Evolutionary conservation across 1,140 invertebrate species (phyloP), one percentile per base, ranked within the genome.

Genomic region (Bombyx mandarina): DNA sequence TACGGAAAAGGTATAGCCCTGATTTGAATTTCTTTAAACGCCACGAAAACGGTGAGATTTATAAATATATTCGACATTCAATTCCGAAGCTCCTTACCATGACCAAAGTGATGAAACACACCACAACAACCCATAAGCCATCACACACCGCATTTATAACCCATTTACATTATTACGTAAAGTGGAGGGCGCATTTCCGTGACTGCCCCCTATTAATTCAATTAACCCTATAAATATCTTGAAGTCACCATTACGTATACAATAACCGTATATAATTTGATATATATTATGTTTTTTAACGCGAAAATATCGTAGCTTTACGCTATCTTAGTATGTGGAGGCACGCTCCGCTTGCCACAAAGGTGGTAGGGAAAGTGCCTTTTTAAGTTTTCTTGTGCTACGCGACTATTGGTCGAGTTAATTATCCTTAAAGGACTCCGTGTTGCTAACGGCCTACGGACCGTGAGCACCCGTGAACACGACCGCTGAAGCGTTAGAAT

Each of bases 241-340:
- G 26, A 58, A 66, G 64, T 67, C 62, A 56, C 61, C 63, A 52
- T 47, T 57, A 59, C 43, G 43, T 69, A 69, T 67, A 69, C 67
- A 65, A 69, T 72, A 69, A 72, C 65, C 66, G 64, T 72, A 69
- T 65, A 65, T 63, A 53, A 59, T 58, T 53, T 72, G 67, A 69
- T 72, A 69, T 72, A 72, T 58, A 72, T 35, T 35, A 65, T 67
- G 65, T 69, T 71, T 69, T 68, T 66, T 60, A 72, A 69, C 66
- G 69, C 69, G 54, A 72, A 63, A 58, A 53, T 57, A 61, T 57
- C 61, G 67, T 69, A 63, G 60, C 52, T 67, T 60, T 61, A 44
- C 56, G 52, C 51, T 57, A 54, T 52, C 7, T 57, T 61, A 69
- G 64, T 69, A 62, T 52, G 52, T 52, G 45, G 18, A 10, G 43